Evolutionary conservation across 2,113 vertebrate genomes (phyloP).

Genomic region (Piaya cayana): DNA sequence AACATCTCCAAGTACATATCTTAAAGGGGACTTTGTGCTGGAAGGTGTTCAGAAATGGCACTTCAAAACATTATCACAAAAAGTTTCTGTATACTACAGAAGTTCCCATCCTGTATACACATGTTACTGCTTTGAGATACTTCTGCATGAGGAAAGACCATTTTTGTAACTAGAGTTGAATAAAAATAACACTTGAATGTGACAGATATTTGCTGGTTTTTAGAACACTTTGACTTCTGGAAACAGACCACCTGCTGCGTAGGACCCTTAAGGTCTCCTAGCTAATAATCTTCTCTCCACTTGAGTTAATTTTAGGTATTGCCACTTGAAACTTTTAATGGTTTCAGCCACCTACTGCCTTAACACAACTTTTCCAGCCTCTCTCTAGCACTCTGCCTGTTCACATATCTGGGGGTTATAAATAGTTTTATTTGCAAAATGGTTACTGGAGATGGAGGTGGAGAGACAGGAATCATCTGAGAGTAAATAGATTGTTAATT

Average conservation of each 20-base stretch:
- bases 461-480: slow-evolving; percentile 31
- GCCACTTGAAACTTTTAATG: slow-evolving; percentile 68
- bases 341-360: slow-evolving; percentile 56
- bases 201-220: slow-evolving; percentile 38
- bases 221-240: slow-evolving; percentile 48
- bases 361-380: slow-evolving; percentile 41
- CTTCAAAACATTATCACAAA: background rate
- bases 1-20: background rate
- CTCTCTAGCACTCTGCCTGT: background rate
- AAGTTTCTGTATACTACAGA: background rate
- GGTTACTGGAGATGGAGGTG: slow-evolving; percentile 52
- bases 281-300: slow-evolving; percentile 58
- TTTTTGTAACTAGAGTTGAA: slow-evolving; percentile 58
- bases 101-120: background rate
- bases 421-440: slow-evolving; percentile 58
- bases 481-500: slow-evolving; percentile 53
- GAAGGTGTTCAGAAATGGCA: background rate
- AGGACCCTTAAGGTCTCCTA: slow-evolving; percentile 52
- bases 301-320: slow-evolving; percentile 63
- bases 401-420: slow-evolving; percentile 39
- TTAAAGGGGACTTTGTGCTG: background rate
- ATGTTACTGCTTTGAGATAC: background rate
- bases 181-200: slow-evolving; percentile 61
- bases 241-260: slow-evolving; percentile 68
- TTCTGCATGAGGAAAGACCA: slow-evolving; percentile 51